Evolutionary conservation across 2,113 vertebrate species (phyloP).

Genomic region (Corythaeola cristata): DNA sequence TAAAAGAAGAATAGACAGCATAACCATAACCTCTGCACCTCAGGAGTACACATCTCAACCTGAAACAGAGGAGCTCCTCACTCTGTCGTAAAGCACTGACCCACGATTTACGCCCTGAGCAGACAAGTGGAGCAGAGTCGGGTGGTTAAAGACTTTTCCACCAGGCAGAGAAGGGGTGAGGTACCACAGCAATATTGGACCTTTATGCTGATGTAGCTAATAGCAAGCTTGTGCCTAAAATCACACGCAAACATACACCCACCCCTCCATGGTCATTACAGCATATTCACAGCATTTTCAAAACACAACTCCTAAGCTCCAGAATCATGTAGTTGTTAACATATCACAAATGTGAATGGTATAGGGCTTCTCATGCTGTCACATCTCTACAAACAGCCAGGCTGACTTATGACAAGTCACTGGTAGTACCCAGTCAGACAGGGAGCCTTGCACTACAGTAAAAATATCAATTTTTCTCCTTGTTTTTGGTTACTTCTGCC

Average conservation of each 20-base stretch:
- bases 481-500: not conserved
- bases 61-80: not conserved
- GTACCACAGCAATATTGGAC: not conserved
- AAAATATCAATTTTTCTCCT: not conserved
- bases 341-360: rapidly evolving
- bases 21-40: not conserved
- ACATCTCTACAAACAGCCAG: not conserved
- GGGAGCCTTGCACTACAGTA: too few species aligned
- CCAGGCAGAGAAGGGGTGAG: not conserved
- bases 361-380: not conserved
- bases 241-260: rapidly evolving
- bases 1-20: not conserved
- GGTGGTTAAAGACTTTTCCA: not conserved
- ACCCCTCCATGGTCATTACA: not conserved
- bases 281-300: not conserved
- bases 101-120: not conserved
- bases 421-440: not conserved
- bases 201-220: too few species aligned
- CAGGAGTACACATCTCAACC: not conserved
- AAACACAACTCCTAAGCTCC: not conserved
- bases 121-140: not conserved
- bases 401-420: too few species aligned
- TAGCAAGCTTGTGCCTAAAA: not conserved
- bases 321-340: not conserved
- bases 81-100: not conserved